phyloP scores from a whole-genome alignment of 2,797 vertebrate species.

The Smutsia gigantea region DNA sequence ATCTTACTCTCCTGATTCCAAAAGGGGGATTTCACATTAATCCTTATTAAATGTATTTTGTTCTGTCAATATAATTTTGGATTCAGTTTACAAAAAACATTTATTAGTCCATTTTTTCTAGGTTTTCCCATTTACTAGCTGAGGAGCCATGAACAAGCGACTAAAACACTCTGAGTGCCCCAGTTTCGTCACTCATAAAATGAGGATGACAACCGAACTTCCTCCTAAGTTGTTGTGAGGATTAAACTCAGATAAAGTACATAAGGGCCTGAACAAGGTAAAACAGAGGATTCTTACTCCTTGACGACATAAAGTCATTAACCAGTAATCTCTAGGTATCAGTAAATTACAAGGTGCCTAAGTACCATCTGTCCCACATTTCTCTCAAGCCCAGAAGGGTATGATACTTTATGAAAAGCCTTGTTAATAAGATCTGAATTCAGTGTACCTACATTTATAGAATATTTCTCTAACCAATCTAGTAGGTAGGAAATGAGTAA shows the following conservation, averaged over 20 bases:
- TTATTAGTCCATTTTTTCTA: not conserved
- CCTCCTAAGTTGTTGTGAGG: not conserved
- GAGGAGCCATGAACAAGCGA: not conserved
- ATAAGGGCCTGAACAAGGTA: not conserved
- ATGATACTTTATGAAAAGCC: not conserved
- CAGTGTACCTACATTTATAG: not conserved
- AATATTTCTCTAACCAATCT: not conserved
- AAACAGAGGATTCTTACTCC: not conserved
- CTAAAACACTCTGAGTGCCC: not conserved
- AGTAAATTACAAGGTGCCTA: not conserved
- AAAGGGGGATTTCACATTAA: not conserved
- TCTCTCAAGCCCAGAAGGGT: not conserved
- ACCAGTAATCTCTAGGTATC: not conserved
- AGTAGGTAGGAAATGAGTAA: not conserved
- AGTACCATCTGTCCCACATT: not conserved
- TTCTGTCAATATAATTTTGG: slow-evolving; percentile 44
- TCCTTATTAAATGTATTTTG: not conserved
- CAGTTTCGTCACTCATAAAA: slow-evolving; percentile 20
- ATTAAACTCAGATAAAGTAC: not conserved
- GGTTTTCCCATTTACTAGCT: not conserved
- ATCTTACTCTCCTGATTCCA: not conserved
- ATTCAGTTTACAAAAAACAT: not conserved
- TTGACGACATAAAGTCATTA: not conserved
- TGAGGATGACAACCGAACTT: not conserved
- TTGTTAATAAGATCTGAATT: slow-evolving; percentile 39